Base-by-base conservation (phyloP, 1,140 invertebrate genomes). In the Solenopsis fugax region DNA sequence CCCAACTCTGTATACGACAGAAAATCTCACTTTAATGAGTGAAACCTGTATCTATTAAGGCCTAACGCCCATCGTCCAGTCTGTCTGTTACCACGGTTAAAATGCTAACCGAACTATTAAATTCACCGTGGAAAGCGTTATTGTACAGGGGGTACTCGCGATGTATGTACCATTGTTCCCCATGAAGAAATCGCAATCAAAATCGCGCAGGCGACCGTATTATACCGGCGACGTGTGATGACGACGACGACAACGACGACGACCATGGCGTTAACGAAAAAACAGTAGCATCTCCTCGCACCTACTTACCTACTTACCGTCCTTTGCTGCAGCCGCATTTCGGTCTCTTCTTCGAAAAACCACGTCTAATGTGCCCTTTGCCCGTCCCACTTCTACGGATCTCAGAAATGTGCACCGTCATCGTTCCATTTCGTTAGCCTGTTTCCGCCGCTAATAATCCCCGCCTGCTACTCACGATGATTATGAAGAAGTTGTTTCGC, bases 251-350 rank as follows among this genome's bases (percentile, higher is more conserved):
- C 48, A 5, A 0, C 41, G n/a, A 50, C 29, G 41, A 12, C 34
- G 24, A 18, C 52, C 5, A 7, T 13, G 12, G 9, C 54, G 65
- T 88, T 89, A 72, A 76, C 58, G 54, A 52, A 54, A 37, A 86
- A 72, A 72, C 56, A 58, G 56, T 56, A 82, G 78, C 86, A 87
- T 89, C 85, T 89, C 60, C 54, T 50, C 34, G 71, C 76, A 50
- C 88, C 89, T 88, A 90, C 89, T 90, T 90, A 89, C 88, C 89
- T 85, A 90, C 89, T 90, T 90, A 75, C 24, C 24, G 12, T 9
- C 9, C 52, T 37, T 72, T 21, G 24, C 10, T 13, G 72, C 18
- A 13, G 67, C 13, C 65, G 48, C 50, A 45, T 54, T 56, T 88
- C 75, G 67, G 58, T 60, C 50, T 48, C 50, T 48, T 87, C n/a